Evolutionary conservation across 2,797 vertebrate species (phyloP).

Genomic region (Arctocebus calabarensis): DNA sequence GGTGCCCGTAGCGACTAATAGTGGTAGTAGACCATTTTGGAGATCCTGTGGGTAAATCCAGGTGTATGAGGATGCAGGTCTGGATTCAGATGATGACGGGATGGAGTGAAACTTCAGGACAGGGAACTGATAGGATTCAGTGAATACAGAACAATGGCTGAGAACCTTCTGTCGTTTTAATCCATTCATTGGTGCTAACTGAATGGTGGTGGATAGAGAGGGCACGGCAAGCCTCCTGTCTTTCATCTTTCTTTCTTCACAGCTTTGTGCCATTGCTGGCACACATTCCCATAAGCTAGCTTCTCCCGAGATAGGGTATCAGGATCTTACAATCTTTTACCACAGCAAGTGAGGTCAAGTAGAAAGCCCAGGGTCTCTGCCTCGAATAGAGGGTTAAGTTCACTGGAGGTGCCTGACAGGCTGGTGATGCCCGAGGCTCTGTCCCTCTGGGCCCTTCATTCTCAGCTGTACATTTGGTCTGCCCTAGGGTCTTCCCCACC

Average conservation of each 20-base stretch:
- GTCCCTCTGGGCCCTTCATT: background rate
- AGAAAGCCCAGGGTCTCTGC: background rate
- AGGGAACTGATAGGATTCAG: too few relatives aligned
- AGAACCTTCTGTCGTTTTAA: background rate
- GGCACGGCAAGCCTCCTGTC: background rate
- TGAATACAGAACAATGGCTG: background rate
- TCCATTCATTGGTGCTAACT: background rate
- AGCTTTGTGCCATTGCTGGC: background rate
- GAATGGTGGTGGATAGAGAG: background rate
- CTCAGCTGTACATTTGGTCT: background rate
- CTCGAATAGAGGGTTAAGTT: background rate
- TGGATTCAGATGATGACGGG: background rate
- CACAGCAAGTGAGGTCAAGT: background rate
- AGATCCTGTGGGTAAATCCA: background rate
- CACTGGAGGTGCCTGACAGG: background rate
- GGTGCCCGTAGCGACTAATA: background rate
- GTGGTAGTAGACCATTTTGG: too few relatives aligned
- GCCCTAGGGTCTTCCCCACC: background rate
- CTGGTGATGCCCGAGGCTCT: too few relatives aligned
- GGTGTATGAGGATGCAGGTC: background rate
- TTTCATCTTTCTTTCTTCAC: background rate
- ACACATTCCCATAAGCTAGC: background rate
- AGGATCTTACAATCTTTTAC: background rate
- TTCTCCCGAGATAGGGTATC: background rate
- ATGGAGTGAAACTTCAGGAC: background rate